Percentiles rank a stretch among this genome's conserved stretches.
phyloP scores from a whole-genome alignment of 2,113 vertebrate species.

The Labeo rohita region DNA sequence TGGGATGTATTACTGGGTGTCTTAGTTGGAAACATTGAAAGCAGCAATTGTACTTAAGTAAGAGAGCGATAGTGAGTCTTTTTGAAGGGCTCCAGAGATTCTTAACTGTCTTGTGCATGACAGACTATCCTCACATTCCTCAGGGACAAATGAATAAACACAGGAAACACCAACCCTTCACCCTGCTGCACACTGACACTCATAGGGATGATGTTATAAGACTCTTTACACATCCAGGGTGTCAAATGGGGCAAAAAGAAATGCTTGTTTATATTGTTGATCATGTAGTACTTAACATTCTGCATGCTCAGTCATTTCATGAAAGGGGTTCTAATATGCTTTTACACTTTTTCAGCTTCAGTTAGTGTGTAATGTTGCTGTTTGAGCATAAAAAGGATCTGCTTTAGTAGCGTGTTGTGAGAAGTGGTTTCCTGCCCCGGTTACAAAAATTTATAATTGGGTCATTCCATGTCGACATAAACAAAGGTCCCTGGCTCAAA shows the following conservation, averaged over 20 bases:
- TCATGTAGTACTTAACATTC: too few relatives aligned
- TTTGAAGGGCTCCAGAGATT: neutral
- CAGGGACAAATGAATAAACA: neutral
- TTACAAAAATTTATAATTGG: too few relatives aligned
- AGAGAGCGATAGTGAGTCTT: neutral
- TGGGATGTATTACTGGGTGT: too few relatives aligned
- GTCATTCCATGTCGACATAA: too few relatives aligned
- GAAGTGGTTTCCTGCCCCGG: too few relatives aligned
- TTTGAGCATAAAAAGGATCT: too few relatives aligned
- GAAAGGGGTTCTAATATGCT: too few relatives aligned
- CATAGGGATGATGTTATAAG: neutral
- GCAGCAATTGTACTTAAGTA: neutral
- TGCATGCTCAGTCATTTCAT: too few relatives aligned
- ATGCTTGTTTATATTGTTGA: neutral
- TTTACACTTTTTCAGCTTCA: too few relatives aligned
- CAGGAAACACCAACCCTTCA: neutral
- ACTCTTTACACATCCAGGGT: neutral
- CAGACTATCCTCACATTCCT: neutral
- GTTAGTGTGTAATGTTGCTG: too few relatives aligned
- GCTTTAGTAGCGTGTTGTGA: too few relatives aligned
- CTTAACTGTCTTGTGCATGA: neutral
- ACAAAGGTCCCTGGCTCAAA: too few relatives aligned
- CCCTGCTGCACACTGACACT: neutral
- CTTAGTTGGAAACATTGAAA: neutral
- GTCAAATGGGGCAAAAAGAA: neutral